A percentile compares a stretch with the other conserved stretches of the same genome.
These are phyloP conservation scores for Papilio xuthus DNA, from an alignment of 1,140 invertebrate genomes.

Conservation along the genomic window DNA sequence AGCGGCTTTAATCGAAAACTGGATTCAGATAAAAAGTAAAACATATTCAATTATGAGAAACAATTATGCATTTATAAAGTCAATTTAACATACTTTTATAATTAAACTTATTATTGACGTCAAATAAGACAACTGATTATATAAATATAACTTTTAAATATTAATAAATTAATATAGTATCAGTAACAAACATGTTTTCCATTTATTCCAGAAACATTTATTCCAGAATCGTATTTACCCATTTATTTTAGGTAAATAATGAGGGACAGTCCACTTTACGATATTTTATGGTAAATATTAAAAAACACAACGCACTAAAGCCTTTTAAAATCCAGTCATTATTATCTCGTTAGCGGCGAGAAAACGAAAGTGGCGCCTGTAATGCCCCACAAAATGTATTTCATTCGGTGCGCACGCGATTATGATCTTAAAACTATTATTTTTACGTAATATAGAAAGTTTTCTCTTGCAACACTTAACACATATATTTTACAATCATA, in stretches of 20 bases:
- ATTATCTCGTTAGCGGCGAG: not conserved
- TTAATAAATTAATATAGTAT: no score
- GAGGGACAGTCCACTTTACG: no score
- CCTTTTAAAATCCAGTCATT: not conserved
- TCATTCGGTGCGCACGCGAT: conserved; percentile 6
- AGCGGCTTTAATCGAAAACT: conserved; percentile 1
- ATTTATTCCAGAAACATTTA: no score
- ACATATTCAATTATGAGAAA: not conserved
- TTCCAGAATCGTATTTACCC: no score
- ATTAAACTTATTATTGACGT: no score
- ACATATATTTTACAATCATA: not conserved
- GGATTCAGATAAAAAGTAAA: not conserved
- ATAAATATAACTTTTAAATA: no score
- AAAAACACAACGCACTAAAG: not conserved
- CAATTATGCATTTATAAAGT: not conserved
- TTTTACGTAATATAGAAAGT: conserved; percentile 22
- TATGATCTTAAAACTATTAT: conserved; percentile 1
- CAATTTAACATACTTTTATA: not conserved
- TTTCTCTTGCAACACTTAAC: not conserved
- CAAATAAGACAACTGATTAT: no score
- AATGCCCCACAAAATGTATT: not conserved
- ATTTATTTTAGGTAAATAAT: no score
- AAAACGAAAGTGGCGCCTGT: conserved; percentile 3
- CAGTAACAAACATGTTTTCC: no score
- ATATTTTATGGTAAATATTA: no score